Evolutionary conservation across 1,140 invertebrate species (phyloP), one percentile per base, ranked within the genome.

Genomic region (Colletes latitarsis): DNA sequence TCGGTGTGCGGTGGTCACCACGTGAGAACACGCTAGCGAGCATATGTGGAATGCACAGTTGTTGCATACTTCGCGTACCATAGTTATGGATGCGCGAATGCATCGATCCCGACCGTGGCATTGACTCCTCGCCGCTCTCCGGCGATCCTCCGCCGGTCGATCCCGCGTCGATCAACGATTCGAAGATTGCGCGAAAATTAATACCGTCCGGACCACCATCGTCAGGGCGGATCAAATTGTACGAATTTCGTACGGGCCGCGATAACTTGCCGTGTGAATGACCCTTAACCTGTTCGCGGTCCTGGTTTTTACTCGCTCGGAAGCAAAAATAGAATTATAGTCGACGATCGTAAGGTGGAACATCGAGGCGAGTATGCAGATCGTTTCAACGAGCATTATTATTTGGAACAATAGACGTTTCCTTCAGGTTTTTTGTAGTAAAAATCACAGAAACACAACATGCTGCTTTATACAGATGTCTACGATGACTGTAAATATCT

Each of bases 21-120:
- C 88, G 89, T 89, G 89, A 91, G 89, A 91, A 90, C 85, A 85
- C 83, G 86, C 88, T 90, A 87, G 90, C 81, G 43, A 78, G 86
- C 85, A 85, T 87, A 90, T 86, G 89, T 87, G 90, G 89, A 90
- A 91, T 91, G 89, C 90, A 85, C 86, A 71, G 88, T 88, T 86
- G 84, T 81, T 87, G 90, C 90, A 91, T 91, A 90, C 88, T 89
- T 88, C 52, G 88, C 88, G 70, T 82, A 73, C 76, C 83, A 62
- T 76, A 85, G 86, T 90, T 91, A 90, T 91, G 87, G 87, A 91
- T 88, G 52, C 84, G 86, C 85, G 49, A 85, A 88, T 89, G 55
- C 86, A 86, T 84, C 57, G 88, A 87, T 88, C 85, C 81, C 77
- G 83, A 52, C 85, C 86, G 86, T 86, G 88, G 84, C 88, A 86